Conservation (phyloP, 2,113 vertebrate genomes). For the Myrmecobius fasciatus region DNA sequence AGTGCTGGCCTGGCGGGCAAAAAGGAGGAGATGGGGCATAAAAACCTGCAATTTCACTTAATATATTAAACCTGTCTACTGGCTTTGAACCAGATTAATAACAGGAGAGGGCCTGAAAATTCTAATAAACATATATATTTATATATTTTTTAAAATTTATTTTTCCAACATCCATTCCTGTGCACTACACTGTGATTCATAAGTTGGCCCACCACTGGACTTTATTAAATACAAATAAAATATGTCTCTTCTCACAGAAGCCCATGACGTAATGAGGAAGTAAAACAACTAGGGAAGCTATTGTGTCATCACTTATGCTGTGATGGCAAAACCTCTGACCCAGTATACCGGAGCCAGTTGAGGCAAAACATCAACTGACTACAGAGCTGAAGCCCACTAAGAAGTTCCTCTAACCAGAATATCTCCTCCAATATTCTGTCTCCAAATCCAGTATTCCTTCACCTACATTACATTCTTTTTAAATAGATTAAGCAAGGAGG, state of each 20-base stretch:
- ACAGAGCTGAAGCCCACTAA: background rate
- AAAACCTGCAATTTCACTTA: conserved; percentile 83
- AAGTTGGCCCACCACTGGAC: conserved; percentile 74
- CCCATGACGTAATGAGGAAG: conserved; percentile 65
- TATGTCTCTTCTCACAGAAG: conserved; percentile 69
- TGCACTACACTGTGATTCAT: conserved; percentile 80
- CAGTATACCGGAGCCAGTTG: background rate
- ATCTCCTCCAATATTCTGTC: background rate
- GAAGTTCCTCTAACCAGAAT: background rate
- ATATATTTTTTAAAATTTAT: conserved; percentile 1
- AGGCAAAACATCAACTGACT: background rate
- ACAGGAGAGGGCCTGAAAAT: conserved; percentile 78
- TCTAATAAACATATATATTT: conserved; percentile 35
- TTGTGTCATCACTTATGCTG: conserved; percentile 47
- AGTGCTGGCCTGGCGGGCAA: conserved; percentile 83
- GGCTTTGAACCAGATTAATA: conserved; percentile 86
- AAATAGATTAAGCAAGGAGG: background rate
- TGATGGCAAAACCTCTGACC: conserved; percentile 17
- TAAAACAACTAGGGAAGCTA: background rate
- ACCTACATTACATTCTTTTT: background rate
- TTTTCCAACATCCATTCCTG: conserved; percentile 77
- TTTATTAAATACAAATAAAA: conserved; percentile 86
- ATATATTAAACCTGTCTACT: conserved; percentile 84
- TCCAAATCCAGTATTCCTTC: background rate
- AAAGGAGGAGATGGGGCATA: conserved; percentile 75